Conservation (phyloP, 2,113 vertebrate species). For the Tenrec ecaudatus region DNA sequence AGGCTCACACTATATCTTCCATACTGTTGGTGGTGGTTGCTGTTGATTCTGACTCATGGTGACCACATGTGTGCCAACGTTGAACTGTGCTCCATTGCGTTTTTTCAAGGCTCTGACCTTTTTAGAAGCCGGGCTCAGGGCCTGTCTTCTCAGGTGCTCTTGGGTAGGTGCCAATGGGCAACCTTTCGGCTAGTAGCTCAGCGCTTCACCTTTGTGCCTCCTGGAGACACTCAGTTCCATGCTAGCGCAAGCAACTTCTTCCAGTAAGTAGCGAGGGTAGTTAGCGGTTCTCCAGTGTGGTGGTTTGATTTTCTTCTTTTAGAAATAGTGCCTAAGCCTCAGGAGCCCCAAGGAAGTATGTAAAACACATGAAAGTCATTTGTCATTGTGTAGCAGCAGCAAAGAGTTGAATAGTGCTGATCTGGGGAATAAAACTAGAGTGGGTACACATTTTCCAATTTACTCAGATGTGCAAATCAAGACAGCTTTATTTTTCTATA, state of each 20-base stretch:
- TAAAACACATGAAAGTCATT: background rate
- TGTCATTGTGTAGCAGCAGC: background rate
- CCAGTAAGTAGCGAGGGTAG: background rate
- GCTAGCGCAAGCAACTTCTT: constrained; percentile 38
- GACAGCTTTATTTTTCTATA: constrained; percentile 15
- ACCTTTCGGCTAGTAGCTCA: background rate
- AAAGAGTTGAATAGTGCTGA: background rate
- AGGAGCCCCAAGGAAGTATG: background rate
- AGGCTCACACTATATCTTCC: constrained; percentile 15
- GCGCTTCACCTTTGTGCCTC: background rate
- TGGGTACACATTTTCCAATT: constrained; percentile 36
- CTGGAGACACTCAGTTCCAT: background rate
- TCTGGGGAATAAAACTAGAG: background rate
- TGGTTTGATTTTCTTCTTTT: constrained; percentile 16
- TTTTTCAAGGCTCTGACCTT: background rate
- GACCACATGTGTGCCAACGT: background rate
- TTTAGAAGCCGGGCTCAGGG: background rate
- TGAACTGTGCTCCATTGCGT: background rate
- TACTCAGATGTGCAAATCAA: background rate
- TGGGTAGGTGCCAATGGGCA: background rate
- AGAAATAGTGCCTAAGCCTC: background rate
- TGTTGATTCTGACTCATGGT: background rate
- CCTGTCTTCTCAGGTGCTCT: background rate
- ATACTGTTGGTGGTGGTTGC: background rate
- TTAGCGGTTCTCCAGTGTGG: background rate